Evolutionary conservation across 2,888 invertebrate species (phyloP).

Genomic region (Pristionchus mayeri): DNA sequence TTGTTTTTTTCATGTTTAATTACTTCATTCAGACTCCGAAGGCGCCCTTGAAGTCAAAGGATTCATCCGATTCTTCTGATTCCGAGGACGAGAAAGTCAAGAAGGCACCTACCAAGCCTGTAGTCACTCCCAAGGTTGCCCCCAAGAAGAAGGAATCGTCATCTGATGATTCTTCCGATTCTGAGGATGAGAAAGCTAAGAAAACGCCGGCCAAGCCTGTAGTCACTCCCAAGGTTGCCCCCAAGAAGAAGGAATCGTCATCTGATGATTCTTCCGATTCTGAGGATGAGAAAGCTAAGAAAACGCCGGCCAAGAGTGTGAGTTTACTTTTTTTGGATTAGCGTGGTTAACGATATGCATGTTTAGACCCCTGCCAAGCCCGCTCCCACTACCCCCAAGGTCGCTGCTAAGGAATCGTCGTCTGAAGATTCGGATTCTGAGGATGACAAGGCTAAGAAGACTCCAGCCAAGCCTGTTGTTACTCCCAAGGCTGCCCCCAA

Average conservation of each 20-base stretch:
- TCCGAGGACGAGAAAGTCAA: constrained; percentile 59
- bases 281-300: constrained; percentile 53
- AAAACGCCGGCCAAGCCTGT: constrained; percentile 48
- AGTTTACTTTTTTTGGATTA: constrained; percentile 51
- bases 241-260: constrained; percentile 46
- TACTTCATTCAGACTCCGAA: constrained; percentile 28
- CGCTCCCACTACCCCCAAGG: constrained; percentile 46
- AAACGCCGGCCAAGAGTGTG: constrained; percentile 40
- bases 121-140: background rate
- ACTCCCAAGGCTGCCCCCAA: constrained; percentile 51
- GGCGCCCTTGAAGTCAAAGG: constrained; percentile 51
- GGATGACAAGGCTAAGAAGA: constrained; percentile 53
- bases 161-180: constrained; percentile 46
- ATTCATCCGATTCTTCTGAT: constrained; percentile 50
- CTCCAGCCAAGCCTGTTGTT: constrained; percentile 49
- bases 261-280: constrained; percentile 50
- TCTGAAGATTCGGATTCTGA: constrained; percentile 51
- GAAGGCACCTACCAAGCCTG: constrained; percentile 52
- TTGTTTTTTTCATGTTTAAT: no score
- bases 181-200: constrained; percentile 55
- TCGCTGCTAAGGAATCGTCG: background rate
- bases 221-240: background rate
- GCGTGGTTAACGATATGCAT: no score
- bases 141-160: constrained; percentile 36
- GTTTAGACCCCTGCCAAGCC: constrained; percentile 45